Evolutionary conservation across 2,113 vertebrate genomes (phyloP).

Genomic region (Spea multiplicata): DNA sequence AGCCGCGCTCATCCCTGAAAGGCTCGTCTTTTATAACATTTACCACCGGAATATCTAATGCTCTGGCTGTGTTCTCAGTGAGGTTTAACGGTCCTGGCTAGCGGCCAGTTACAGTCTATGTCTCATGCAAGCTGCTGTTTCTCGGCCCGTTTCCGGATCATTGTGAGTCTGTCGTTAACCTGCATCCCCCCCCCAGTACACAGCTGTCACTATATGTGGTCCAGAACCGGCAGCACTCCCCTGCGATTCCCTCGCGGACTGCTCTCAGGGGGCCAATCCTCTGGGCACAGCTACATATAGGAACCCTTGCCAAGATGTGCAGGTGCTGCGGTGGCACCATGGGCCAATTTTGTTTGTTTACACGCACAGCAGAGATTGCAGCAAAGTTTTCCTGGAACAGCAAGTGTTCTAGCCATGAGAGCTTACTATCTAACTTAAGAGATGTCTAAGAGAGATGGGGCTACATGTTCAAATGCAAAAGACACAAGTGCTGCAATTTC

Average conservation of each 20-base stretch:
- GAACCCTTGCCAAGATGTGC: background rate
- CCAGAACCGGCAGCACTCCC: background rate
- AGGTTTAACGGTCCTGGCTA: background rate
- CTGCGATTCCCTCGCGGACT: background rate
- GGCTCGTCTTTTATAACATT: background rate
- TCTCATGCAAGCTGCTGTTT: background rate
- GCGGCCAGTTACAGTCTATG: background rate
- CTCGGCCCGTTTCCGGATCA: background rate
- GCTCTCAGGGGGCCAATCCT: background rate
- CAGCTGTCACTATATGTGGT: background rate
- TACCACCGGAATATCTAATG: background rate
- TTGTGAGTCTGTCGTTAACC: background rate
- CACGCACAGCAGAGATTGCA: background rate
- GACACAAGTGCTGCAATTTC: no score
- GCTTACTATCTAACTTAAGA: background rate
- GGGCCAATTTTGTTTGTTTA: background rate
- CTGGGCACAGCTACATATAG: background rate
- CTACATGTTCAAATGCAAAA: no score
- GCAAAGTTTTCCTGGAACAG: background rate
- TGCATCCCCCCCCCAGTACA: background rate
- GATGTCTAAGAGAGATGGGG: no score
- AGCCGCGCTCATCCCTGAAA: background rate
- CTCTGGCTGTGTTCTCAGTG: background rate
- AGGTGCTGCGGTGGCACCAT: background rate
- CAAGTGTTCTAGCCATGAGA: background rate